Base-by-base conservation (phyloP, 2,888 invertebrate genomes). In the Lissocephala sabroskyi region DNA sequence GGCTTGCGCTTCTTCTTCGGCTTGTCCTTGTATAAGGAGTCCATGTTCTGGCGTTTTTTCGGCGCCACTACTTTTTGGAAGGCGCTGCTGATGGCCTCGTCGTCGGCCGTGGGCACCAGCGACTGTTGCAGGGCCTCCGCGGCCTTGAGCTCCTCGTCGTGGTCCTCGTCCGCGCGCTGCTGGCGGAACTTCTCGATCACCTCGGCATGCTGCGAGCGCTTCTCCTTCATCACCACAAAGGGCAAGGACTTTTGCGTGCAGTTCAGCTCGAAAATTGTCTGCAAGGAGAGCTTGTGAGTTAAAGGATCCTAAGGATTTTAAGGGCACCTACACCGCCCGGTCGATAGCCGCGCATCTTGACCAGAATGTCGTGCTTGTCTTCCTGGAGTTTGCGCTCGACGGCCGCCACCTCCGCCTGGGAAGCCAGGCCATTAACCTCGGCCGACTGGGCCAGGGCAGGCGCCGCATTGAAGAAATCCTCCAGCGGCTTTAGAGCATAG, bases 231-330 rank as follows among this genome's bases (percentile, higher is more conserved):
- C 0, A 94, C 90, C 49, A 89, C 84, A 63, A 92, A 92, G 79
- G 91, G 91, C 0, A 89, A 87, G 0, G 94, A 92, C 79, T 95
- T 90, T 67, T 91, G 88, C 79, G 92, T 93, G 0, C 92, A 89
- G 36, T 93, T 92, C 41, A 98, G 87, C 86, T 98, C 98, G 84
- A 98, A 94, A 71, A 98, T 93, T 0, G 97, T 98, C 81, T 82
- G 37, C 39, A 63, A 62, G 3, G 1, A 33, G 28, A 18, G 13
- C 1, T 29, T 5, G 10, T 11, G 10, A 29, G 2, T 16, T 18
- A 2, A 30, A 41, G 16, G 2, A 6, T 44, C 23, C 7, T 17
- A 16, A 33, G 35, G 13, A 6, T 16, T 39, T 43, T 9, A 2
- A n/a, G 32, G n/a, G 26, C 13, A 65, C 78, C 77, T 66, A 84